phyloP scores from a whole-genome alignment of 1,140 invertebrate species.

The Drosophila guanche region DNA sequence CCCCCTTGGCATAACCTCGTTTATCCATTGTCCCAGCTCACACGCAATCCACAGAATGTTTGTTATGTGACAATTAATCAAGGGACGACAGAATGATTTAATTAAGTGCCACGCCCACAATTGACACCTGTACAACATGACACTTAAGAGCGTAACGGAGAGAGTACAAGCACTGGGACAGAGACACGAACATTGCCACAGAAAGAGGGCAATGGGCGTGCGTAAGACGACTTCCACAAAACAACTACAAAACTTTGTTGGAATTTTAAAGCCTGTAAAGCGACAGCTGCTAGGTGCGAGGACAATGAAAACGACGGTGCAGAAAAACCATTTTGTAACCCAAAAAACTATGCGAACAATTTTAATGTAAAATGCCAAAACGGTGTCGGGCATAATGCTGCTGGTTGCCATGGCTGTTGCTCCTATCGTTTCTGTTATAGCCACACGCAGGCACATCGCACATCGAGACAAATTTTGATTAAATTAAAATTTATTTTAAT shows the following conservation, averaged over 20 bases:
- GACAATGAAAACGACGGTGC: slow-evolving; percentile 1
- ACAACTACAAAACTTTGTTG: slow-evolving; percentile 35
- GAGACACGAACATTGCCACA: background rate
- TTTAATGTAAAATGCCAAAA: slow-evolving; percentile 73
- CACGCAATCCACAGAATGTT: slow-evolving; percentile 24
- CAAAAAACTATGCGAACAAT: slow-evolving; percentile 76
- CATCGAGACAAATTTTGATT: slow-evolving; percentile 69
- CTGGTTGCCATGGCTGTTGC: slow-evolving; percentile 16
- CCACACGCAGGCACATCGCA: slow-evolving; percentile 11
- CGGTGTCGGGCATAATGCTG: slow-evolving; percentile 30
- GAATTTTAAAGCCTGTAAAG: slow-evolving; percentile 37
- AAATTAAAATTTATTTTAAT: slow-evolving; percentile 82
- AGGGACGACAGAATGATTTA: slow-evolving; percentile 53
- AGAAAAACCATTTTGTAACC: slow-evolving; percentile 20
- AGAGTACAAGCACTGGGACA: no score
- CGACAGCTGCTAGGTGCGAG: slow-evolving; percentile 45
- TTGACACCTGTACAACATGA: slow-evolving; percentile 54
- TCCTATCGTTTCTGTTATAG: slow-evolving; percentile 1
- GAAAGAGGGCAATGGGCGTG: background rate
- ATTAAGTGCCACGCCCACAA: slow-evolving; percentile 64
- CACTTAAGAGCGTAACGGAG: slow-evolving; percentile 2
- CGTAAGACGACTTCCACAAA: slow-evolving; percentile 26
- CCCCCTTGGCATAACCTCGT: no score
- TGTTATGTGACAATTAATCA: slow-evolving; percentile 39
- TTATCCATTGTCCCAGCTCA: slow-evolving; percentile 3